A percentile compares a stretch with the other conserved stretches of the same genome.
Evolutionary conservation across 2,888 invertebrate genomes (phyloP).

Genomic region (Tinea pellionella): DNA sequence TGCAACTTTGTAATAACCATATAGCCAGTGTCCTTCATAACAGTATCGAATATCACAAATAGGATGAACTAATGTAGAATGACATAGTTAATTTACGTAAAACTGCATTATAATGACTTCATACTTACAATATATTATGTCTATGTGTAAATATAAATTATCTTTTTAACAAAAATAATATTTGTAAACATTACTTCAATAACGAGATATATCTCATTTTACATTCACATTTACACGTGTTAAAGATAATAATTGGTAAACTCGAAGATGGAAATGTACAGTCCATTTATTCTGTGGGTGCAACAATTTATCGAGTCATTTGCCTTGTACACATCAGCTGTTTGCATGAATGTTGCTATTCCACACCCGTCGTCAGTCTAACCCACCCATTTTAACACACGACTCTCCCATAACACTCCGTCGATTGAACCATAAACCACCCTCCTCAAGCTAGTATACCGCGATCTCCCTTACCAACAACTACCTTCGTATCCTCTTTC

Average conservation of each 20-base stretch:
- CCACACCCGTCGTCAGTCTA: conserved; percentile 37
- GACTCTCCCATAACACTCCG: conserved; percentile 42
- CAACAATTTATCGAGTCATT: conserved; percentile 57
- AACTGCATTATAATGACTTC: neutral
- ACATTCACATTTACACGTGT: no score
- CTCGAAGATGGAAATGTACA: conserved; percentile 37
- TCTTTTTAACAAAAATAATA: no score
- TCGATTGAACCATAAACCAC: conserved; percentile 45
- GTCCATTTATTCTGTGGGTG: conserved; percentile 42
- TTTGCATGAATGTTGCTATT: conserved; percentile 57
- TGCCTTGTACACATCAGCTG: conserved; percentile 43
- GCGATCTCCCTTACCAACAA: conserved; percentile 30
- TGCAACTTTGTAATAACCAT: no score
- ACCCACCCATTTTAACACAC: conserved; percentile 45
- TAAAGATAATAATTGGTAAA: no score
- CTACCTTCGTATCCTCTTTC: conserved; percentile 28
- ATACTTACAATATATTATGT: neutral
- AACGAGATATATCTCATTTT: no score
- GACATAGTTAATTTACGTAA: neutral
- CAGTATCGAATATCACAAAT: no score
- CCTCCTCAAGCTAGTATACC: conserved; percentile 42
- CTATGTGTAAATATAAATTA: no score
- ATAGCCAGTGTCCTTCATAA: no score
- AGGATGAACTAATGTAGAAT: neutral
- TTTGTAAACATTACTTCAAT: no score